Conservation (phyloP, 2,797 vertebrate species). For the Bradypodion pumilum region DNA sequence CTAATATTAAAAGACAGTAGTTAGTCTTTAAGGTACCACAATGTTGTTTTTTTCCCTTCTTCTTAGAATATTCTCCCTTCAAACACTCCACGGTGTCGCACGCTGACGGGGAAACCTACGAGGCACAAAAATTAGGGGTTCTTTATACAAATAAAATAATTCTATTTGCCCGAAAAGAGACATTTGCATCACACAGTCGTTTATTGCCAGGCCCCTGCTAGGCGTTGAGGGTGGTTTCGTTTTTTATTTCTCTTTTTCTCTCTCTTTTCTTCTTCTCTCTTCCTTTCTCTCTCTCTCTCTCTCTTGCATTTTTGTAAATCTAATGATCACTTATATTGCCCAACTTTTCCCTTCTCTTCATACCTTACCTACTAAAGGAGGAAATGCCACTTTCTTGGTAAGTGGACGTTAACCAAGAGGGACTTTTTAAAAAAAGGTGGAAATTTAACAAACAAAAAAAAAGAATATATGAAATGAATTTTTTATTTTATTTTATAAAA, state of each 20-base stretch:
- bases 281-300: constrained; percentile 80
- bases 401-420: constrained; percentile 99
- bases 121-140: not conserved
- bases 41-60: too few relatives aligned
- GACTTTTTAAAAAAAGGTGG: constrained; percentile 86
- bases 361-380: constrained; percentile 99
- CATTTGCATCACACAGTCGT: constrained; percentile 77
- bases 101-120: not conserved
- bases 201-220: constrained; percentile 81
- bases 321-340: constrained; percentile 99
- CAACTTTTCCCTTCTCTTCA: constrained; percentile 99
- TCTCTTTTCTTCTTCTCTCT: constrained; percentile 62
- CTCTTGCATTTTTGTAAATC: constrained; percentile 99
- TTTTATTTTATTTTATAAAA: constrained; percentile 49
- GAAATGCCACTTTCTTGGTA: constrained; percentile 99
- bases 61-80: too few relatives aligned
- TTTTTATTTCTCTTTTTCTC: constrained; percentile 76
- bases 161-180: not conserved
- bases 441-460: constrained; percentile 62
- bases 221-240: constrained; percentile 95
- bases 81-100: not conserved
- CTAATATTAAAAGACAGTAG: too few relatives aligned
- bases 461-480: constrained; percentile 79
- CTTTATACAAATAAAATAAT: not conserved
- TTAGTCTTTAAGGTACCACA: not conserved